Evolutionary conservation across 2,888 invertebrate genomes (phyloP), one percentile per base, ranked within the genome.

Genomic region (Cetonia aurata): DNA sequence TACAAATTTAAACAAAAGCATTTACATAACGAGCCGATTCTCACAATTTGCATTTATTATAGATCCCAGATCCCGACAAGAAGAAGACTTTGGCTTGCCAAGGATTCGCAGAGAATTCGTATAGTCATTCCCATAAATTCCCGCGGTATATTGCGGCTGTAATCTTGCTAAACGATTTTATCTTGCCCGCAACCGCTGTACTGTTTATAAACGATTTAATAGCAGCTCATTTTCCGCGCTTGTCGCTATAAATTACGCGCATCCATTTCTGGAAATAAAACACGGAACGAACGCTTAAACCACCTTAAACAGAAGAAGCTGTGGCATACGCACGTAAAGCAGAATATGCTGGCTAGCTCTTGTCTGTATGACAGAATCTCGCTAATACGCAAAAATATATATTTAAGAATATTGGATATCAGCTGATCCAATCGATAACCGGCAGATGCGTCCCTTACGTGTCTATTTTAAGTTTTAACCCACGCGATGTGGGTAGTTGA

Each of bases 251-350:
- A 57, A 57, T 57, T 57, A 42, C 57, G 9, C 57, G 9, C 57
- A 41, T 57, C 57, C 57, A 42, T 57, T 57, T 57, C 42, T 57
- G 57, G 57, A 57, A 57, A 42, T 57, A 57, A 57, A 57, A 19
- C 57, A 57, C 15, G 25, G 3, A 57, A 42, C 25, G 25, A 25
- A 25, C 25, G 25, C 25, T 25, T 25, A 25, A 25, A 25, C 25
- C 25, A 25, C 25, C 6, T 17, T 17, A 42, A 19, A 57, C 57
- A 44, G 41, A 57, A 55, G 53, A 31, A 41, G 57, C 41, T 48
- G 10, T 42, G 17, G 17, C 57, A 57, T 17, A 57, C 41, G 41
- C 17, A 57, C 15, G 12, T 15, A 41, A 13, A 33, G 37, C 41
- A 15, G 41, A 57, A 57, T 33, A 6, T 6, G 33, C 33, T 33